These are phyloP conservation scores for Drosophila seclusa DNA, from an alignment of 2,888 invertebrate species.

Conservation along the genomic window DNA sequence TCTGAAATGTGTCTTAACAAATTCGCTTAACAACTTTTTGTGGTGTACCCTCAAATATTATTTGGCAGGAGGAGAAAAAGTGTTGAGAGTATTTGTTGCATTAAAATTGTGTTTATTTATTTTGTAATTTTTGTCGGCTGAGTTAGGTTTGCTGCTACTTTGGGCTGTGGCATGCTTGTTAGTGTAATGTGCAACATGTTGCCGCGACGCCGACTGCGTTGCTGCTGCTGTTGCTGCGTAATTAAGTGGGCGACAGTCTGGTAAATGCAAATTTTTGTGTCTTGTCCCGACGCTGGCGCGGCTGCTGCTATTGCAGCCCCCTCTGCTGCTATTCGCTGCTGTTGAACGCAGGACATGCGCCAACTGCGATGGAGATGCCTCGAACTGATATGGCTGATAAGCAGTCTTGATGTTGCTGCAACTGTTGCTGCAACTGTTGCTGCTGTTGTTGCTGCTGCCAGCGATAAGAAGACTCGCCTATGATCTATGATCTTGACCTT, in stretches of 20 bases:
- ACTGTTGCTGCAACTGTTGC: slow-evolving; percentile 11
- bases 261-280: slow-evolving; percentile 76
- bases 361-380: slow-evolving; percentile 58
- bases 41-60: not conserved
- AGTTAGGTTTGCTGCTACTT: slow-evolving; percentile 9
- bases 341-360: slow-evolving; percentile 67
- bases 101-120: not conserved
- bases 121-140: slow-evolving; percentile 40
- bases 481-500: slow-evolving; percentile 78
- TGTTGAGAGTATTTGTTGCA: not conserved
- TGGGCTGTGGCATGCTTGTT: slow-evolving; percentile 62
- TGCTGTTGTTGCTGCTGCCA: slow-evolving; percentile 34
- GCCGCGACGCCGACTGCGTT: slow-evolving; percentile 59
- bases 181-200: slow-evolving; percentile 75
- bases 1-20: not conserved
- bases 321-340: not conserved
- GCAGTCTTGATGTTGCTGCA: slow-evolving; percentile 37
- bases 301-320: not conserved
- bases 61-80: not conserved
- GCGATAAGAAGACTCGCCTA: slow-evolving; percentile 72
- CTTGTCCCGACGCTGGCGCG: slow-evolving; percentile 57
- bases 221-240: slow-evolving; percentile 66
- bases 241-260: slow-evolving; percentile 78
- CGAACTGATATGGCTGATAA: slow-evolving; percentile 66
- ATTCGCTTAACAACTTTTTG: too few species aligned